Percentiles rank a stretch among this genome's conserved stretches.
Conservation (phyloP, 2,888 invertebrate genomes). For the Bombyx huttoni region DNA sequence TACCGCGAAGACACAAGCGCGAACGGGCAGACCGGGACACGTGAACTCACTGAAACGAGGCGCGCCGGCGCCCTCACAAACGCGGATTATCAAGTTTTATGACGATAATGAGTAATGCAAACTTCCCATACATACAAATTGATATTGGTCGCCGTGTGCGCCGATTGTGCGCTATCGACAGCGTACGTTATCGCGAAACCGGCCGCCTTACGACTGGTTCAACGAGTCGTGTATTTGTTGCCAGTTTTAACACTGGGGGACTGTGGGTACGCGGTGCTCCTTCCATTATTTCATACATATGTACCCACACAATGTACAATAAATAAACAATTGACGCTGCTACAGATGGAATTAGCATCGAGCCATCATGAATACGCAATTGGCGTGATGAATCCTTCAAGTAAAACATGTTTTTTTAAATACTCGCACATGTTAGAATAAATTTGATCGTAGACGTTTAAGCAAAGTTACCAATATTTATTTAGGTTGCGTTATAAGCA, state of each 20-base stretch:
- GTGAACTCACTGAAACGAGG: constrained; percentile 10
- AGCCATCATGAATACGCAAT: constrained; percentile 19
- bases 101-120: constrained; percentile 52
- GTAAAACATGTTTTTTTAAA: neutral
- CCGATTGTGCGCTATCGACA: constrained; percentile 34
- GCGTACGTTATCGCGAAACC: constrained; percentile 45
- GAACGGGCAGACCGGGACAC: constrained; percentile 13
- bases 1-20: constrained; percentile 19
- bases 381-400: constrained; percentile 6
- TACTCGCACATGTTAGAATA: neutral
- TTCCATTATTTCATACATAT: constrained; percentile 31
- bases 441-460: too few relatives aligned
- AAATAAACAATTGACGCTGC: constrained; percentile 43
- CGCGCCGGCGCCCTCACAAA: constrained; percentile 27
- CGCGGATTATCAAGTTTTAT: constrained; percentile 45
- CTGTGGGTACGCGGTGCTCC: constrained; percentile 37
- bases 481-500: too few relatives aligned
- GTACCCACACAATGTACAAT: constrained; percentile 43
- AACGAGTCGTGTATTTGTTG: constrained; percentile 29
- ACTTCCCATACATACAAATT: constrained; percentile 37
- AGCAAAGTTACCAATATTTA: too few relatives aligned
- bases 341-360: constrained; percentile 22
- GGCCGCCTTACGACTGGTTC: constrained; percentile 33
- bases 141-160: constrained; percentile 27
- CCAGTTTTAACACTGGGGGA: constrained; percentile 29